Evolutionary conservation across 1,140 invertebrate genomes (phyloP).

Genomic region (Paraescarpia echinospica): DNA sequence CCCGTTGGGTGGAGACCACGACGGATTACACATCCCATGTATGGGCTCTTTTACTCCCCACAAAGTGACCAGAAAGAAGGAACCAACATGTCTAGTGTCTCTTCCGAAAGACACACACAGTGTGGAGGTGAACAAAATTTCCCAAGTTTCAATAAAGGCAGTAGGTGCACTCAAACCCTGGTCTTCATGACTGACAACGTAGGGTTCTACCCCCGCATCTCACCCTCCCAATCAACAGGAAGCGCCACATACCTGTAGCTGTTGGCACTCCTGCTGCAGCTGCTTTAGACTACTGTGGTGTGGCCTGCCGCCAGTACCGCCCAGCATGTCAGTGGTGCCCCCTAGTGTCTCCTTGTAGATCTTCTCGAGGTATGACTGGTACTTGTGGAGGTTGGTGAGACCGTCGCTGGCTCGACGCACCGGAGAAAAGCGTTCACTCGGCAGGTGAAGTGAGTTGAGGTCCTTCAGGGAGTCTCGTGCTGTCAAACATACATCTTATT

Average conservation of each 20-base stretch:
- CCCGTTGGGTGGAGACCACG: too few relatives aligned
- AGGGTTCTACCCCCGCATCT: too few relatives aligned
- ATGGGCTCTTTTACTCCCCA: too few relatives aligned
- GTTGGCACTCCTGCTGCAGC: conserved; percentile 60
- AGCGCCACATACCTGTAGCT: conserved; percentile 50
- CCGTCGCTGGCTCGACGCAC: conserved; percentile 86
- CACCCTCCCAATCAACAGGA: too few relatives aligned
- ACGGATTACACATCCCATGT: too few relatives aligned
- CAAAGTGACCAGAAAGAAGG: too few relatives aligned
- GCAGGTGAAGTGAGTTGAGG: conserved; percentile 60
- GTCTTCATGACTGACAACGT: too few relatives aligned
- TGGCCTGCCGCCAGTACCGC: conserved; percentile 25
- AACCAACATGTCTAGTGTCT: too few relatives aligned
- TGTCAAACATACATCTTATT: conserved; percentile 30
- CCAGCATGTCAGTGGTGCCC: conserved; percentile 48
- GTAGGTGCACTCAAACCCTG: too few relatives aligned
- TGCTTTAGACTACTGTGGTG: conserved; percentile 52
- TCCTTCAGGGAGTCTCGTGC: conserved; percentile 65
- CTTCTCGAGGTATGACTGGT: conserved; percentile 61
- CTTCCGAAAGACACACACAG: too few relatives aligned
- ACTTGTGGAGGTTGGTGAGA: conserved; percentile 61
- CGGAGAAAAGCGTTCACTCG: conserved; percentile 82
- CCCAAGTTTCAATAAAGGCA: too few relatives aligned
- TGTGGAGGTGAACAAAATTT: too few relatives aligned
- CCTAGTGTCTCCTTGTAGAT: conserved; percentile 54